Percentiles rank a stretch among this genome's conserved stretches.
Evolutionary conservation across 2,113 vertebrate species (phyloP).

Genomic region (Aleadryas rufinucha): DNA sequence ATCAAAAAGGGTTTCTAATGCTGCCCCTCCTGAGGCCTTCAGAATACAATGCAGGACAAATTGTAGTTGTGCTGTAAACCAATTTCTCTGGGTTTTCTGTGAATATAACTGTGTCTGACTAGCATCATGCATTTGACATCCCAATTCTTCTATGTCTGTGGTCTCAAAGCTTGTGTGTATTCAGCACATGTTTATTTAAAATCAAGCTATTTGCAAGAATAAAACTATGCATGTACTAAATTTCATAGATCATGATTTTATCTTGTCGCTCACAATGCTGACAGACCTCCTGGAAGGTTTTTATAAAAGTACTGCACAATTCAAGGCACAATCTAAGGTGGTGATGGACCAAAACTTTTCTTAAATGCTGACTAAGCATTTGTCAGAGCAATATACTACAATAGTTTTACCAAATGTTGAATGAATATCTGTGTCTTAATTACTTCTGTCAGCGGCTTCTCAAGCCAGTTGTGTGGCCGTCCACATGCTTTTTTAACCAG

Average conservation of each 20-base stretch:
- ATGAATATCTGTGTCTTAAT: neutral
- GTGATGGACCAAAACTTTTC: neutral
- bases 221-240: neutral
- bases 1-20: neutral
- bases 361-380: neutral
- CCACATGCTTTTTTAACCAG: rapidly evolving
- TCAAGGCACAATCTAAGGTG: neutral
- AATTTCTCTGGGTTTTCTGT: neutral
- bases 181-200: neutral
- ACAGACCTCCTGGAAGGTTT: neutral
- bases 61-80: neutral
- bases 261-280: neutral
- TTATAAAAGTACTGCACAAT: neutral
- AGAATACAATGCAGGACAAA: neutral
- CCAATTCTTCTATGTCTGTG: rapidly evolving
- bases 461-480: rapidly evolving
- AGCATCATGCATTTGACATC: rapidly evolving
- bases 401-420: neutral
- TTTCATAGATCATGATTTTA: neutral
- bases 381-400: neutral
- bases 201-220: neutral
- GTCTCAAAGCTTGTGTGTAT: neutral
- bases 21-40: neutral
- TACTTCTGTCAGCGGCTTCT: neutral
- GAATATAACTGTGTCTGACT: neutral